phyloP scores from a whole-genome alignment of 2,113 vertebrate species.

The Thamnophis sirtalis region DNA sequence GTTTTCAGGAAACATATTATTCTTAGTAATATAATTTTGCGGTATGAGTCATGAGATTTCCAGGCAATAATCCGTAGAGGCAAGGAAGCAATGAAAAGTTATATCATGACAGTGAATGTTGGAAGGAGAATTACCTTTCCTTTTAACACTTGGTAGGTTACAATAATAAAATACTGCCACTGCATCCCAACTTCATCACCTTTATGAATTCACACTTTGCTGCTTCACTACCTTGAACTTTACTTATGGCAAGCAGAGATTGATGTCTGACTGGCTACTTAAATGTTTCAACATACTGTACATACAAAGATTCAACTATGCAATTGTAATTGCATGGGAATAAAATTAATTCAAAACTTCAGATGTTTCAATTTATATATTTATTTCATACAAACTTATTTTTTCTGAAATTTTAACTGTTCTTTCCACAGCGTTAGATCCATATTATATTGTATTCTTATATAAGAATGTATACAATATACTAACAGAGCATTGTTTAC shows the following conservation, averaged over 20 bases:
- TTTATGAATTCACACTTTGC: neutral
- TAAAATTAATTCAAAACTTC: neutral
- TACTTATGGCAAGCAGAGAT: neutral
- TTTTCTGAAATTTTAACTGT: constrained; percentile 49
- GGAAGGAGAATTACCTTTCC: neutral
- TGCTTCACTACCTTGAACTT: neutral
- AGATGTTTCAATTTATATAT: neutral
- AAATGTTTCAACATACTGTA: constrained; percentile 14
- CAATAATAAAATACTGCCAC: neutral
- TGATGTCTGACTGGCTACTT: neutral
- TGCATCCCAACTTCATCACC: neutral
- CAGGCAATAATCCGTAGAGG: neutral
- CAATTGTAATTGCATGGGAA: neutral
- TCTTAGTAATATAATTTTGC: neutral
- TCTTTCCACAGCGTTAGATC: constrained; percentile 24
- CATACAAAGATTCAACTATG: neutral
- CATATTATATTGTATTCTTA: neutral
- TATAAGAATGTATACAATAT: neutral
- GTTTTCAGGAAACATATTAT: neutral
- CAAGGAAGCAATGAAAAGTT: neutral
- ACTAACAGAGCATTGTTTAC: constrained; percentile 46
- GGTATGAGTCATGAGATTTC: neutral
- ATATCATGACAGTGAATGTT: neutral
- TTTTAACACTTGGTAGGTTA: neutral
- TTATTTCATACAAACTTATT: constrained; percentile 13